Base-by-base conservation (phyloP, 2,113 vertebrate genomes). In the Carettochelys insculpta region DNA sequence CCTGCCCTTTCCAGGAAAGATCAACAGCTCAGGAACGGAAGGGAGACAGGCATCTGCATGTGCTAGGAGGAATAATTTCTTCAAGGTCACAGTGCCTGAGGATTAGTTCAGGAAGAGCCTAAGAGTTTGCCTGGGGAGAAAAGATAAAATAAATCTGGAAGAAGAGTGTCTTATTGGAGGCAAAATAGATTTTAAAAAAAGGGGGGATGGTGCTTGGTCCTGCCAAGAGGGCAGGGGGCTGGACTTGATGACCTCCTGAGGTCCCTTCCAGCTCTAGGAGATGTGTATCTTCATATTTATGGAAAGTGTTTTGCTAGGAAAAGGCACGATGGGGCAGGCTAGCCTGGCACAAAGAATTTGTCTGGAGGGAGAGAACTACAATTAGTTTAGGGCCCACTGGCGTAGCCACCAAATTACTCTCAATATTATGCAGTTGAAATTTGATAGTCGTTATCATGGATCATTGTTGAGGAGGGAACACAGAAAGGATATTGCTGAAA, bases 11-110 rank as follows among this genome's bases (percentile, higher is more conserved):
- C 82, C 92, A 91, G 52, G 65, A 86, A 92, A 83, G 89, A 82
- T 93, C 89, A 83, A 90, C 61, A 84, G 79, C 87, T 94, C 89
- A 79, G 19, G 0, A 0, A 88, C 65, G 80, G 31, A 93, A 90
- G 52, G 79, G 82, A 88, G 88, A 24, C 8, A 50, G 45, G 77
- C 90, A 82, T 86, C 61, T 41, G 86, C 80, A 79, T 86, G 38
- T 79, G 88, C 12, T 2, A 1, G 71, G 34, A 91, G 86, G 51
- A 86, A 85, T 12, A 56, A 85, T 83, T 78, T 88, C 56, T 76
- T 65, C n/a, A 83, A 56, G 54, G 54, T 56, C 54, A 31, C 3
- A 0, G 86, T 88, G 77, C 27, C 22, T 87, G 27, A 1, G 52
- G 76, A 94, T 94, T 83, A 88, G 83, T 27, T 47, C 16, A 24